phyloP scores from a whole-genome alignment of 2,113 vertebrate genomes.

The Mandrillus leucophaeus region DNA sequence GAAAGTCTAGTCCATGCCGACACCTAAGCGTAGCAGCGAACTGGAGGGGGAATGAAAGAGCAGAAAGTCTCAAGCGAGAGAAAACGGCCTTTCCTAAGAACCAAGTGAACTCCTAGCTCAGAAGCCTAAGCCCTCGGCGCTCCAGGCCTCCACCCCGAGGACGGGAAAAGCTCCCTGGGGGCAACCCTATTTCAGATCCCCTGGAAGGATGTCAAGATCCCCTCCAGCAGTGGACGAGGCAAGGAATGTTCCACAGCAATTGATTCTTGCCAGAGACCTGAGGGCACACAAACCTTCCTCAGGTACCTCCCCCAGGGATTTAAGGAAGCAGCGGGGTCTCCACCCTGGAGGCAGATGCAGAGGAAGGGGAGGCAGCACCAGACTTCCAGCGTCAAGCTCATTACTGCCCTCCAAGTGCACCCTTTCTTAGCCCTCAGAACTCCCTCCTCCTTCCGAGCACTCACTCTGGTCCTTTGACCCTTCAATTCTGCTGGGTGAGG shows the following conservation, averaged over 20 bases:
- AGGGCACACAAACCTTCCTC: too few species aligned
- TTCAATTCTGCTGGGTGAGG: not conserved
- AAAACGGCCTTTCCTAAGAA: not conserved
- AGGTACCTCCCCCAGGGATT: accelerated
- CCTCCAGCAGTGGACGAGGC: accelerated
- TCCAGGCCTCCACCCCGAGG: not conserved
- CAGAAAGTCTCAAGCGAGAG: not conserved
- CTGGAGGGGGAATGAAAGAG: not conserved
- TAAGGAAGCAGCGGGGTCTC: not conserved
- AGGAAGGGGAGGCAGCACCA: not conserved
- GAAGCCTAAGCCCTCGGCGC: not conserved
- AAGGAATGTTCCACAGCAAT: not conserved
- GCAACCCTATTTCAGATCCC: not conserved
- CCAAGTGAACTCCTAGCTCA: not conserved
- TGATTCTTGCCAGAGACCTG: not conserved
- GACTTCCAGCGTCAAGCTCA: not conserved
- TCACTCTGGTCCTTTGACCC: not conserved
- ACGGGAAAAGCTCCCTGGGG: not conserved
- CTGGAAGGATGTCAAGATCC: not conserved
- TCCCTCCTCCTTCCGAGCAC: accelerated
- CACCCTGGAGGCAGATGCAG: accelerated
- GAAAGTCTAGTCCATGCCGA: not conserved
- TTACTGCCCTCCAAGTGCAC: accelerated
- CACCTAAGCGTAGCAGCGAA: too few species aligned
- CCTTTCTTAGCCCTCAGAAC: not conserved